Evolutionary conservation across 2,113 vertebrate species (phyloP), one percentile per base, ranked within the genome.

Genomic region (Mormoops blainvillei): DNA sequence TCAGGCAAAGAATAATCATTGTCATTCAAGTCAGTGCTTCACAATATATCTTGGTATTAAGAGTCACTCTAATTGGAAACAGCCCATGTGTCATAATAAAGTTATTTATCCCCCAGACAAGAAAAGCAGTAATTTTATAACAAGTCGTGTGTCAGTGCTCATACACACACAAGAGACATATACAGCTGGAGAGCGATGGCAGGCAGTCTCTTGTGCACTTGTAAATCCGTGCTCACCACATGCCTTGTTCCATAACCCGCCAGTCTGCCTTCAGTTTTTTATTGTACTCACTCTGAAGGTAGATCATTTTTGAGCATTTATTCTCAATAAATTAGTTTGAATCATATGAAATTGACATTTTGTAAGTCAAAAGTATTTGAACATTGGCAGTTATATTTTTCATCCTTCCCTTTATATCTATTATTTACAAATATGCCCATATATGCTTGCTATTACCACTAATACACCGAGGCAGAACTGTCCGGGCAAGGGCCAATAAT

Each of bases 11-110:
- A 89, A 70, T 36, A 58, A n/a, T 73, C 58, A 82, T 81, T 89
- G 65, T 76, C 89, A 87, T 94, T 96, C 80, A 93, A 58, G 68
- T 91, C 84, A 56, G n/a, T 28, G 43, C 63, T 81, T 97, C 76
- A 88, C 45, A 73, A 31, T 84, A 80, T 54, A 95, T 78, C 77
- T 22, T 26, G 56, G 74, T 81, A 52, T 91, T 67, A 63, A 87
- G 63, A 89, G 45, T n/a, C 87, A 94, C 61, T 88, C 58, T 92
- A 56, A 86, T 87, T 93, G 73, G 52, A 91, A 90, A 92, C 58
- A n/a, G 45, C 76, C 65, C 41, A 24, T 89, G 91, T 65, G 48
- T 82, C 70, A 38, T 65, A 85, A 94, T 77, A 92, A 71, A 89
- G 74, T 90, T 81, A 89, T 94, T 93, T 89, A 80, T 86, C 7